A percentile compares a stretch with the other conserved stretches of the same genome.
phyloP scores from a whole-genome alignment of 2,113 vertebrate species.

The zebrafish (Danio rerio) region DNA sequence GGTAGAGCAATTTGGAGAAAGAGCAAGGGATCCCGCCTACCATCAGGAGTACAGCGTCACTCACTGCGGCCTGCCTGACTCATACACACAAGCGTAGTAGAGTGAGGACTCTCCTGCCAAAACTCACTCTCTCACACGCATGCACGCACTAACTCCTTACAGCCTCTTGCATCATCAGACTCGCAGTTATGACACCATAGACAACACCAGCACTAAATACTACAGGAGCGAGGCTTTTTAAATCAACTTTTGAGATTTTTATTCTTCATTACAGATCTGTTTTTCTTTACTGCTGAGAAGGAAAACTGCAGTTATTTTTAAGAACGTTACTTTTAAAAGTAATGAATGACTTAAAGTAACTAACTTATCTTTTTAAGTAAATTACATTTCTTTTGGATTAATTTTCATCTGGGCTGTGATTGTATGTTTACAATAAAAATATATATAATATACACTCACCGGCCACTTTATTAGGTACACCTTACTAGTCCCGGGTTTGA shows the following conservation, averaged over 20 bases:
- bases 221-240: not conserved
- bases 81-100: slow-evolving; percentile 50
- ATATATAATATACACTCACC: too few species aligned
- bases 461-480: too few species aligned
- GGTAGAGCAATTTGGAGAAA: slow-evolving; percentile 49
- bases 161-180: slow-evolving; percentile 52
- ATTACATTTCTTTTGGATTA: too few species aligned
- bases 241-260: slow-evolving; percentile 1
- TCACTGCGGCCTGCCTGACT: slow-evolving; percentile 49
- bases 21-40: slow-evolving; percentile 60
- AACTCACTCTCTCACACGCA: slow-evolving; percentile 21
- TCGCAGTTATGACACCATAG: slow-evolving; percentile 27
- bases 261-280: not conserved
- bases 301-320: not conserved
- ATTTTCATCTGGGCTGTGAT: too few species aligned
- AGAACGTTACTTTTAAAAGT: too few species aligned
- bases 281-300: not conserved
- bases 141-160: slow-evolving; percentile 50
- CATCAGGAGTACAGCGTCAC: slow-evolving; percentile 24
- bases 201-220: slow-evolving; percentile 29
- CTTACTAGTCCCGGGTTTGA: too few species aligned
- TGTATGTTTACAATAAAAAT: too few species aligned
- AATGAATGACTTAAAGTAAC: too few species aligned
- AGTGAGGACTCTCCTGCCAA: slow-evolving; percentile 59
- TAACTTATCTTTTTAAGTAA: too few species aligned